phyloP scores from a whole-genome alignment of 2,113 vertebrate species.

The Nycticryphes semicollaris region DNA sequence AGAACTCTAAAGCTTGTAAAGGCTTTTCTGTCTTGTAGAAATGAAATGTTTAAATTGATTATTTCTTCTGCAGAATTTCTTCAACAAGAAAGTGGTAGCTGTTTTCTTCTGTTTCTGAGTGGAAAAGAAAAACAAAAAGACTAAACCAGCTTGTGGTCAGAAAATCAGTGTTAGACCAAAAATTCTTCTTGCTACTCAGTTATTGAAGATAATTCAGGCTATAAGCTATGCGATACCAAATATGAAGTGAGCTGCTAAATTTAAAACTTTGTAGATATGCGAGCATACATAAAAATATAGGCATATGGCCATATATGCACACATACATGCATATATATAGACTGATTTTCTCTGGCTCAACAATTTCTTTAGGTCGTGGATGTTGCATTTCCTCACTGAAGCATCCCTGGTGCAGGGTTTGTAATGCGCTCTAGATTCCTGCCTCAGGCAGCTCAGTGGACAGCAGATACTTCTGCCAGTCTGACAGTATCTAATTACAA shows the following conservation, averaged over 20 bases:
- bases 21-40: not conserved
- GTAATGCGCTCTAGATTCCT: not conserved
- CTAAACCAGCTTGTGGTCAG: not conserved
- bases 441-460: not conserved
- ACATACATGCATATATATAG: fast-evolving
- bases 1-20: not conserved
- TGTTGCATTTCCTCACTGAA: not conserved
- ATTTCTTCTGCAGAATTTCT: not conserved
- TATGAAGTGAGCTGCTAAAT: not conserved
- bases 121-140: not conserved
- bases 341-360: not conserved
- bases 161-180: not conserved
- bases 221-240: not conserved
- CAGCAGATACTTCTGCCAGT: constrained; percentile 9
- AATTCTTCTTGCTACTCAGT: not conserved
- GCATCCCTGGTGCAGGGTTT: not conserved
- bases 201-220: not conserved
- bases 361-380: not conserved
- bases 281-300: not conserved
- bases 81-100: not conserved
- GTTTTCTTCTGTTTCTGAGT: not conserved
- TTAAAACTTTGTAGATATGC: not conserved
- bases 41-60: not conserved
- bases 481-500: constrained; percentile 37
- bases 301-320: not conserved